These are phyloP conservation scores for Distichodus sexfasciatus DNA, from an alignment of 2,797 vertebrate species.

Conservation along the genomic window DNA sequence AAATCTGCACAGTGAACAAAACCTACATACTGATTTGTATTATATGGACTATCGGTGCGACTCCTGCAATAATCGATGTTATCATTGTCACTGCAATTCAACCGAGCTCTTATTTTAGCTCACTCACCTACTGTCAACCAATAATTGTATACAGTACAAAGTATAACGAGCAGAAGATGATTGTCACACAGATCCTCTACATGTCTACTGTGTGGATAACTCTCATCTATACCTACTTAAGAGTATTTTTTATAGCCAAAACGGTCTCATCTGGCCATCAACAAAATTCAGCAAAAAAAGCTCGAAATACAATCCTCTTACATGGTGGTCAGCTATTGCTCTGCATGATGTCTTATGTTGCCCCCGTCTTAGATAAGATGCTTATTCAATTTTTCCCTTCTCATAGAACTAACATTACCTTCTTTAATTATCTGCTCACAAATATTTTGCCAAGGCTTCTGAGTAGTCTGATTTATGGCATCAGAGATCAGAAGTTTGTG, in stretches of 20 bases:
- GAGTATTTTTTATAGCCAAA: constrained; percentile 51
- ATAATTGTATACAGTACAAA: constrained; percentile 51
- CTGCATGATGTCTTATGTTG: constrained; percentile 55
- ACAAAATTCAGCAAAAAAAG: constrained; percentile 55
- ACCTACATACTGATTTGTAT: constrained; percentile 58
- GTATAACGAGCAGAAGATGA: constrained; percentile 48
- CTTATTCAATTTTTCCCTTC: constrained; percentile 32
- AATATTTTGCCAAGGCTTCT: constrained; percentile 61
- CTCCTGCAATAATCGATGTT: constrained; percentile 59
- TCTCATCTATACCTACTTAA: constrained; percentile 65
- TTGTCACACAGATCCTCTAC: constrained; percentile 46
- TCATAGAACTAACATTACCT: constrained; percentile 40
- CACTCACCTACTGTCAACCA: constrained; percentile 42
- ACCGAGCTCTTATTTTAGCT: constrained; percentile 53
- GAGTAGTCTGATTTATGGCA: constrained; percentile 66
- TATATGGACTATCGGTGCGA: constrained; percentile 56
- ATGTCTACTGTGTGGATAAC: constrained; percentile 59
- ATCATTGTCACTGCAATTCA: constrained; percentile 47
- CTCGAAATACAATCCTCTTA: constrained; percentile 64
- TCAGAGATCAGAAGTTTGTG: constrained; percentile 60
- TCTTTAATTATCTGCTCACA: constrained; percentile 49
- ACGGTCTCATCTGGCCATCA: constrained; percentile 19
- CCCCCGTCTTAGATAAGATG: constrained; percentile 25
- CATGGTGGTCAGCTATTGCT: constrained; percentile 63
- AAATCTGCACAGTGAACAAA: constrained; percentile 57